Conservation (phyloP, 1,140 invertebrate species). For the Pogonus chalceus region DNA sequence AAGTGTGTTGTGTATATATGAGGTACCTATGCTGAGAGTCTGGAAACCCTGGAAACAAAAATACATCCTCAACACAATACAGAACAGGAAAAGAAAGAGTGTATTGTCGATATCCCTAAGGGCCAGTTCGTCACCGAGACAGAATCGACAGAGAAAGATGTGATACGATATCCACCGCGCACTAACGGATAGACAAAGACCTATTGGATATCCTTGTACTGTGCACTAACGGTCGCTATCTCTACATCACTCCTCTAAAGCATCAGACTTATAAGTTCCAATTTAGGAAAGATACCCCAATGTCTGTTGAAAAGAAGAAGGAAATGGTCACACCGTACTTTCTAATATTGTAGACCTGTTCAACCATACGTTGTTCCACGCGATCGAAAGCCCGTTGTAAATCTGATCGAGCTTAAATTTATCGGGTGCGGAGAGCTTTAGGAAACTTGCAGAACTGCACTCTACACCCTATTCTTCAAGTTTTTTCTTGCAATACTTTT, state of each 20-base stretch:
- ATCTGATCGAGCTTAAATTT: conserved; percentile 2
- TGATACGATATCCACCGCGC: background rate
- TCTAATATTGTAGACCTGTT: conserved; percentile 3
- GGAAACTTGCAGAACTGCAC: background rate
- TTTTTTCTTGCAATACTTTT: too few relatives aligned
- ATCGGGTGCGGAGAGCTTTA: background rate
- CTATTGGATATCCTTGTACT: too few relatives aligned
- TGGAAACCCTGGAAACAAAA: too few relatives aligned
- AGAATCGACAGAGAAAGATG: background rate
- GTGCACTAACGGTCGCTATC: background rate
- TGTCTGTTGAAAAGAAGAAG: background rate
- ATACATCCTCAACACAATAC: too few relatives aligned
- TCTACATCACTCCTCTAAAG: background rate
- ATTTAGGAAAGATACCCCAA: background rate
- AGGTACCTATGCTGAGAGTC: too few relatives aligned
- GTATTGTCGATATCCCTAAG: background rate
- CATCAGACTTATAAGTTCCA: conserved; percentile 1
- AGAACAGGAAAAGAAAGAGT: background rate
- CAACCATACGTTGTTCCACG: background rate
- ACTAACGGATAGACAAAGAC: background rate
- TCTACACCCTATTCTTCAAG: too few relatives aligned
- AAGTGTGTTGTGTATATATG: too few relatives aligned
- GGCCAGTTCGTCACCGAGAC: background rate
- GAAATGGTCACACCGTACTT: background rate
- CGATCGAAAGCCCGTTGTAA: conserved; percentile 1